Conservation (phyloP, 2,888 invertebrate species). For the Papilio demoleus region DNA sequence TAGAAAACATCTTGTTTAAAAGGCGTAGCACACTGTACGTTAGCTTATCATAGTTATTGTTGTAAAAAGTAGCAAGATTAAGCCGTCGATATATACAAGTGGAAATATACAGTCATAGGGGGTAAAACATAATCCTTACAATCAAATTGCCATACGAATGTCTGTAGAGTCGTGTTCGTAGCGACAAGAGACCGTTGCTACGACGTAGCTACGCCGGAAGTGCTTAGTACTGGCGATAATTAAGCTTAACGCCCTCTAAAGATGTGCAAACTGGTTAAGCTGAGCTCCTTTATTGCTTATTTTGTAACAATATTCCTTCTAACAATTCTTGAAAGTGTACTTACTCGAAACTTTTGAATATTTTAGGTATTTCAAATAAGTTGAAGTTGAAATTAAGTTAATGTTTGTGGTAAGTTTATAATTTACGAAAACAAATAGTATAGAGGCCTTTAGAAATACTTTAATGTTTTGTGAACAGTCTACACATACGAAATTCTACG, state of each 20-base stretch:
- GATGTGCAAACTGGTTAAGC: conserved; percentile 75
- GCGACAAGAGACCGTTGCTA: conserved; percentile 42
- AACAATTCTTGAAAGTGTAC: conserved; percentile 37
- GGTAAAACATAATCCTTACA: conserved; percentile 13
- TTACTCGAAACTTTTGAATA: conserved; percentile 8
- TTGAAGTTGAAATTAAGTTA: conserved; percentile 26
- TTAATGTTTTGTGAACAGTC: too few species aligned
- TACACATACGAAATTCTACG: too few species aligned
- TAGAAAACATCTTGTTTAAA: too few species aligned
- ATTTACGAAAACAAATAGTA: not conserved
- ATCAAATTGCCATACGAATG: conserved; percentile 39
- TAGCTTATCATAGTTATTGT: too few species aligned
- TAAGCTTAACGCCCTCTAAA: conserved; percentile 70
- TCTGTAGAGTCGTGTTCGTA: conserved; percentile 49
- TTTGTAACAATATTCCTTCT: conserved; percentile 72
- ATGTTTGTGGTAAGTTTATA: not conserved
- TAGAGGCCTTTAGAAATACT: not conserved
- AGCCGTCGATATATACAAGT: not conserved
- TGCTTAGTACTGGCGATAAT: conserved; percentile 74
- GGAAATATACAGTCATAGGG: conserved; percentile 14
- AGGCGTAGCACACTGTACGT: too few species aligned
- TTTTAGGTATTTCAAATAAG: conserved; percentile 19
- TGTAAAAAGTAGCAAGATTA: not conserved
- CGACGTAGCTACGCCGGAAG: conserved; percentile 51
- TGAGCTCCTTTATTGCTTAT: conserved; percentile 73